A percentile compares a stretch with the other conserved stretches of the same genome.
Evolutionary conservation across 2,888 invertebrate genomes (phyloP).

Genomic region (Dynastes maya): DNA sequence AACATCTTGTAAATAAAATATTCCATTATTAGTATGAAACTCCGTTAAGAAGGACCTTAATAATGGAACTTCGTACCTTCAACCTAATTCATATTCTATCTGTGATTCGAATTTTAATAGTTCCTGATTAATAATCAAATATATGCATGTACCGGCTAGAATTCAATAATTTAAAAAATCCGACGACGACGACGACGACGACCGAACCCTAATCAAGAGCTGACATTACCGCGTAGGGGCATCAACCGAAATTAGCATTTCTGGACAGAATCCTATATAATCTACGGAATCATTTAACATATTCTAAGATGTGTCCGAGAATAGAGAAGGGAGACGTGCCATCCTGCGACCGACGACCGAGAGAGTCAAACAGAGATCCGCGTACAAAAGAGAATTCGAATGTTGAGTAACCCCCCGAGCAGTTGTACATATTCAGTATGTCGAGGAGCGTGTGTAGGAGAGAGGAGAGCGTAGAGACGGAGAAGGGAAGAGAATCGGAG

Average conservation of each 20-base stretch:
- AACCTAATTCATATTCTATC: conserved; percentile 23
- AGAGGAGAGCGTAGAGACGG: conserved; percentile 47
- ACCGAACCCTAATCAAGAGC: conserved; percentile 52
- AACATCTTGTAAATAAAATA: no score
- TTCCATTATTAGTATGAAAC: no score
- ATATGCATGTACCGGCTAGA: conserved; percentile 33
- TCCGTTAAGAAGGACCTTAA: not conserved
- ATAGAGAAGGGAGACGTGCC: conserved; percentile 46
- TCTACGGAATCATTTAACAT: conserved; percentile 53
- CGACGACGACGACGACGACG: conserved; percentile 9
- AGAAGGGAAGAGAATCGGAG: conserved; percentile 18
- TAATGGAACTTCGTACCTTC: conserved; percentile 3
- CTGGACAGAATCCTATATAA: conserved; percentile 52
- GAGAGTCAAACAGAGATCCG: conserved; percentile 45
- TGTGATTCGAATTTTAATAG: conserved; percentile 31
- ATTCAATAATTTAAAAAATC: conserved; percentile 42
- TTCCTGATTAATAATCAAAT: conserved; percentile 44
- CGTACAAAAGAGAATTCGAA: conserved; percentile 50
- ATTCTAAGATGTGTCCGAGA: conserved; percentile 54
- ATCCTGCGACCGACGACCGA: conserved; percentile 45
- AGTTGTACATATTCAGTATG: conserved; percentile 67
- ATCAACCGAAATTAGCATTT: conserved; percentile 53
- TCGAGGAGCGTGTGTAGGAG: conserved; percentile 48
- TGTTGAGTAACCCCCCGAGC: conserved; percentile 50
- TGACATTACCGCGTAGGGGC: conserved; percentile 46